Evolutionary conservation across 2,888 invertebrate genomes (phyloP), one percentile per base, ranked within the genome.

Genomic region (Prosapia bicincta): DNA sequence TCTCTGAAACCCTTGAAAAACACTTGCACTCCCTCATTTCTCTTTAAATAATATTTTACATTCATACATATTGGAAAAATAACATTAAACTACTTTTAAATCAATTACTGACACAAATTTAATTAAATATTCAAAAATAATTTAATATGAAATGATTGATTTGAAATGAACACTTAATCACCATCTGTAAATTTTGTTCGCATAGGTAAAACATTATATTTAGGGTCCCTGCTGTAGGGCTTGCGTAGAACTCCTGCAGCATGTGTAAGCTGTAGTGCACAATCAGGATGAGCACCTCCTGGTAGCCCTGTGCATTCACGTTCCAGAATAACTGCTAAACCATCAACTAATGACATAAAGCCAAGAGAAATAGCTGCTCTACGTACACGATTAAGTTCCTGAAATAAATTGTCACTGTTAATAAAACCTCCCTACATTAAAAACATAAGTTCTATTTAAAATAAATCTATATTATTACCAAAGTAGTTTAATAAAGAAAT

Each of bases 311-410:
- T 89, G 81, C 95, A 93, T 85, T 98, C 98, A 73, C 97, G 90
- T 82, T 98, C 97, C 79, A 98, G 88, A 78, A 98, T 92, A 74
- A 89, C 88, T 0, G 96, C 95, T 82, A 98, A 88, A 0, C 95
- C 93, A 78, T 93, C 94, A 24, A 98, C 86, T 30, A 98, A 87
- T 81, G 97, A 96, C 0, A 93, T 88, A 85, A 98, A 98, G 0
- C 98, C 98, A 79, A 97, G 90, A 0, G 96, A 93, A 72, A 98
- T 89, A 0, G 98, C 98, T 26, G 97, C 97, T 80, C 95, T 90
- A 7, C 97, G 88, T 30, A 98, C 89, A 69, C 97, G 89, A 85
- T 98, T 98, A 72, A 98, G 85, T 86, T 98, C 98, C 95, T 95
- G 83, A 0, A 83, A 38, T n/a, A 26, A 28, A 23, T 30, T 30